phyloP scores from a whole-genome alignment of 2,888 invertebrate species.

The Pandemis cinnamomeana region DNA sequence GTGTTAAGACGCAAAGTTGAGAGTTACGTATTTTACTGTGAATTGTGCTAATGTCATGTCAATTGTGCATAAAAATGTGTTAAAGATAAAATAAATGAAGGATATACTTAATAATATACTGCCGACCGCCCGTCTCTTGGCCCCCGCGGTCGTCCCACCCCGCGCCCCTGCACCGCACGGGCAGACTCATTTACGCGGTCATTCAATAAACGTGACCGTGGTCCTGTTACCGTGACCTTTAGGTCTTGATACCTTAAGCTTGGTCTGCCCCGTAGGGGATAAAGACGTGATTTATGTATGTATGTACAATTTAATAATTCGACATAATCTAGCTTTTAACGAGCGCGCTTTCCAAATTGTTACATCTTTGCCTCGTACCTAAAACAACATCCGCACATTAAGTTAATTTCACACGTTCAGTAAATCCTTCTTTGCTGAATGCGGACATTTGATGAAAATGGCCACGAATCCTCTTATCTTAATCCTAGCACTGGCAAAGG shows the following conservation, averaged over 20 bases:
- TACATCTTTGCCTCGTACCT: conserved; percentile 42
- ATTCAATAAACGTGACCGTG: too few species aligned
- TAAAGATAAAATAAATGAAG: not conserved
- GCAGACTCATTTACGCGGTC: too few species aligned
- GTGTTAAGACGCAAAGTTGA: not conserved
- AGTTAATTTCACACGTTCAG: conserved; percentile 43
- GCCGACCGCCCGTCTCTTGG: too few species aligned
- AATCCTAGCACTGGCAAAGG: conserved; percentile 61
- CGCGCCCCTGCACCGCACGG: too few species aligned
- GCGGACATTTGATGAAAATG: conserved; percentile 73
- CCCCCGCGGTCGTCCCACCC: too few species aligned
- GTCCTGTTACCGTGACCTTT: too few species aligned
- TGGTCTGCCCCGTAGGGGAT: too few species aligned
- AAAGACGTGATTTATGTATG: too few species aligned
- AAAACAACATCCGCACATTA: conserved; percentile 26
- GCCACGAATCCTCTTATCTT: conserved; percentile 80
- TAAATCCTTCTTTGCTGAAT: conserved; percentile 55
- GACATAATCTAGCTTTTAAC: not conserved
- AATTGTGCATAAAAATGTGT: conserved; percentile 4
- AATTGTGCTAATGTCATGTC: not conserved
- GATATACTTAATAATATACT: too few species aligned
- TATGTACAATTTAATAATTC: too few species aligned
- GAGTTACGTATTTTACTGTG: not conserved
- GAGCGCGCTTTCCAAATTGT: not conserved
- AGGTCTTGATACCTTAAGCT: too few species aligned